Evolutionary conservation across 2,797 vertebrate species (phyloP).

Genomic region (Xiphophorus birchmanni): DNA sequence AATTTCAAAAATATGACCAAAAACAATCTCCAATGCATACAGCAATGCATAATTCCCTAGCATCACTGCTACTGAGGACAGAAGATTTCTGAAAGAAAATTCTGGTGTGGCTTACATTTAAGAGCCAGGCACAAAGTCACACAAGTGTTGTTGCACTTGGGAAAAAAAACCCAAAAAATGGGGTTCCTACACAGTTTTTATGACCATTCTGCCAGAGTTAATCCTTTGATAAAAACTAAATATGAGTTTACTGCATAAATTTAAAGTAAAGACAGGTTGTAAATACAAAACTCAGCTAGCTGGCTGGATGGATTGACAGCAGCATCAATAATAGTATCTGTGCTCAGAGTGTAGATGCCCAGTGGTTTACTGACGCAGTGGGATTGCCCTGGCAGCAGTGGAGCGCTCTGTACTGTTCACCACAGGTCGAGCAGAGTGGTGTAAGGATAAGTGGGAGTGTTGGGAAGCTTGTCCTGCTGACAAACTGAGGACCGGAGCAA

Average conservation of each 20-base stretch:
- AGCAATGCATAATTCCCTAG: neutral
- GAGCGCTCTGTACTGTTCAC: slow-evolving; percentile 56
- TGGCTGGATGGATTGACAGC: neutral
- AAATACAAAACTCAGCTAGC: neutral
- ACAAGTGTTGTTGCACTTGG: neutral
- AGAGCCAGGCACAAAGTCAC: neutral
- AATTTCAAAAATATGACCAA: neutral
- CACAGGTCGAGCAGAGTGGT: slow-evolving; percentile 18
- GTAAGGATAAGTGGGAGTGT: slow-evolving; percentile 51
- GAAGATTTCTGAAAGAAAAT: neutral
- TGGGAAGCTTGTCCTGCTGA: slow-evolving; percentile 53
- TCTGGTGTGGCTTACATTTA: neutral
- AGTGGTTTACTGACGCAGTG: slow-evolving; percentile 80
- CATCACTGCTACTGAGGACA: neutral
- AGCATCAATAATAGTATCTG: neutral
- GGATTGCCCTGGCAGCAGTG: slow-evolving; percentile 87
- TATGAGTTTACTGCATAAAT: neutral
- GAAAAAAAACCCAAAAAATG: too few species aligned
- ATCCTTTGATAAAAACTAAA: neutral
- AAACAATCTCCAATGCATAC: neutral
- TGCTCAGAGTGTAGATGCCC: neutral
- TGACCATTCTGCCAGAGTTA: neutral
- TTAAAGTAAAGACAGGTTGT: neutral
- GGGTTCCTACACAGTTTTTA: neutral
- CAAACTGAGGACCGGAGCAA: slow-evolving; percentile 34